phyloP scores from a whole-genome alignment of 2,888 invertebrate genomes.

The Lacanobia oleracea region DNA sequence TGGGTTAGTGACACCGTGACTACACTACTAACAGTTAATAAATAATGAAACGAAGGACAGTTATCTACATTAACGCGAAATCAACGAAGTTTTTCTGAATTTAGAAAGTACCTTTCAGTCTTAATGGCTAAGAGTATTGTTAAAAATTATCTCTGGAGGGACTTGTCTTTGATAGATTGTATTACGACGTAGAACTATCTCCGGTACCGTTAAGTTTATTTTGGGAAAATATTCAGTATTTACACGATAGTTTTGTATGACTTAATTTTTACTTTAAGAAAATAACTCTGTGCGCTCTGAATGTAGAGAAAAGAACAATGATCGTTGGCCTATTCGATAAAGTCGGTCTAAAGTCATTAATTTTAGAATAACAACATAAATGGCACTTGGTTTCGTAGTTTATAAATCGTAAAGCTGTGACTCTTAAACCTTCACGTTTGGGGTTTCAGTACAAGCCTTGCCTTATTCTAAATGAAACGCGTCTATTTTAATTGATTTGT shows the following conservation, averaged over 20 bases:
- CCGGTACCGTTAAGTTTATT: conserved; percentile 76
- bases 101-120: conserved; percentile 86
- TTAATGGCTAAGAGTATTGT: conserved; percentile 88
- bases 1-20: conserved; percentile 80
- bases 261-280: conserved; percentile 76
- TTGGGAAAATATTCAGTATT: conserved; percentile 84
- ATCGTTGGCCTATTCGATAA: conserved; percentile 37
- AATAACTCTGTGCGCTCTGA: conserved; percentile 76
- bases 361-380: conserved; percentile 68
- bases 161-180: conserved; percentile 84
- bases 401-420: conserved; percentile 39
- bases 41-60: conserved; percentile 61
- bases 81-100: conserved; percentile 72
- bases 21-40: conserved; percentile 73
- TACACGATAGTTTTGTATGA: conserved; percentile 72
- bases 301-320: conserved; percentile 54
- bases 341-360: conserved; percentile 53
- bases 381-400: conserved; percentile 72
- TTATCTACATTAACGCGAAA: conserved; percentile 67
- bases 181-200: conserved; percentile 80
- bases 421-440: conserved; percentile 66
- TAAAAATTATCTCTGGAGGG: conserved; percentile 87
- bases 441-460: conserved; percentile 73
- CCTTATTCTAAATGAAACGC: conserved; percentile 78
- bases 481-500: conserved; percentile 69